Conservation (phyloP, 2,113 vertebrate genomes). For the Atractosteus spatula region DNA sequence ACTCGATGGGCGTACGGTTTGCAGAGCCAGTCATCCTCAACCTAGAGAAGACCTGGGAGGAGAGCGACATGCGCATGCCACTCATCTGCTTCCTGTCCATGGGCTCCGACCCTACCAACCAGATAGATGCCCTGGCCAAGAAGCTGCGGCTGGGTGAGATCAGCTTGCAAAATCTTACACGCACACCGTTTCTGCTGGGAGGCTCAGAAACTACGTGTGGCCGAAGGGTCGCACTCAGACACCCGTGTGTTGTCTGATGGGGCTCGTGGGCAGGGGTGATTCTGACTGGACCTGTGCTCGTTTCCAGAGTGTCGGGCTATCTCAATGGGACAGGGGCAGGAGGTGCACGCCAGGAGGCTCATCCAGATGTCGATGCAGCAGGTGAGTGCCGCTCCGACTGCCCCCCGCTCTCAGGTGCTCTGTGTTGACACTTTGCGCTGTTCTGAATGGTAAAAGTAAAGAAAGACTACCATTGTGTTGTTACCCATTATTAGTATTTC, state of each 20-base stretch:
- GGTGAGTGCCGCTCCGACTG: slow-evolving; percentile 37
- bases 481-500: too few relatives aligned
- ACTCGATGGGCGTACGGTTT: slow-evolving; percentile 69
- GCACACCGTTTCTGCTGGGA: too few relatives aligned
- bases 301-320: slow-evolving; percentile 56
- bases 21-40: slow-evolving; percentile 72
- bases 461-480: too few relatives aligned
- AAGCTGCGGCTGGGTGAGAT: slow-evolving; percentile 67
- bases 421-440: too few relatives aligned
- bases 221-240: too few relatives aligned
- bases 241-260: too few relatives aligned
- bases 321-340: slow-evolving; percentile 85
- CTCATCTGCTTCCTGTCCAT: slow-evolving; percentile 75
- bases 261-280: too few relatives aligned
- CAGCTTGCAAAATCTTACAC: too few relatives aligned
- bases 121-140: slow-evolving; percentile 60
- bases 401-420: too few relatives aligned
- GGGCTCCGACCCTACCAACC: slow-evolving; percentile 77
- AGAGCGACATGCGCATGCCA: slow-evolving; percentile 69
- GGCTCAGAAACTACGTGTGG: too few relatives aligned
- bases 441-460: too few relatives aligned
- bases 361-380: slow-evolving; percentile 61
- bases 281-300: too few relatives aligned
- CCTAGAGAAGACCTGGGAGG: slow-evolving; percentile 70
- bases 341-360: slow-evolving; percentile 73